A percentile compares a stretch with the other conserved stretches of the same genome.
These are phyloP conservation scores for Drosophila malerkotliana DNA, from an alignment of 1,140 invertebrate genomes.

Conservation along the genomic window DNA sequence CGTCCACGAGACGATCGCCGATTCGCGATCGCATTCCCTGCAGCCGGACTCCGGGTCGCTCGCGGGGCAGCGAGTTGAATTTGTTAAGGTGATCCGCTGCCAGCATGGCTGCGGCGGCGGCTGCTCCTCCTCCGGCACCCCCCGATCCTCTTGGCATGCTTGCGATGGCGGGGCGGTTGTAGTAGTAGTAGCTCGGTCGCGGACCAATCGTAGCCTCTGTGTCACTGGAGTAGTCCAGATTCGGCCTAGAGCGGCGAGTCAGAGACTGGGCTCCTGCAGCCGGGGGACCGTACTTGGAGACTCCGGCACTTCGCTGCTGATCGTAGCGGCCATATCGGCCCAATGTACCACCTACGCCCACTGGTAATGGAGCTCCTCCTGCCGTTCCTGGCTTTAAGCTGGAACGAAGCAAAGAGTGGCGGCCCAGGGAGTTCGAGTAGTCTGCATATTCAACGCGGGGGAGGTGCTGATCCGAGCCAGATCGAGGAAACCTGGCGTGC, in stretches of 20 bases:
- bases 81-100: slow-evolving; percentile 84
- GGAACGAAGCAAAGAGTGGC: slow-evolving; percentile 90
- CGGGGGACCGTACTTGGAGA: slow-evolving; percentile 74
- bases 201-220: slow-evolving; percentile 94
- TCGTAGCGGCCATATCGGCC: slow-evolving; percentile 83
- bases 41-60: slow-evolving; percentile 86
- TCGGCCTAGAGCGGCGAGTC: slow-evolving; percentile 89
- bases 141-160: slow-evolving; percentile 84
- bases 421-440: slow-evolving; percentile 87
- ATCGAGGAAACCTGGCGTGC: slow-evolving; percentile 87
- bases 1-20: slow-evolving; percentile 87
- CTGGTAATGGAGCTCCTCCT: slow-evolving; percentile 57
- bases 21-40: slow-evolving; percentile 77
- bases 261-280: slow-evolving; percentile 84
- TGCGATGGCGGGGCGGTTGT: slow-evolving; percentile 85
- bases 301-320: slow-evolving; percentile 59
- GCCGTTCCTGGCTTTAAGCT: slow-evolving; percentile 88
- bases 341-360: slow-evolving; percentile 79
- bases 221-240: slow-evolving; percentile 95
- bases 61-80: slow-evolving; percentile 90
- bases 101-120: slow-evolving; percentile 75
- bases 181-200: slow-evolving; percentile 91
- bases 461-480: slow-evolving; percentile 93
- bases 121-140: slow-evolving; percentile 70
- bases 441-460: slow-evolving; percentile 92